phyloP scores from a whole-genome alignment of 2,888 invertebrate genomes.

The Drosophila meridionalis region DNA sequence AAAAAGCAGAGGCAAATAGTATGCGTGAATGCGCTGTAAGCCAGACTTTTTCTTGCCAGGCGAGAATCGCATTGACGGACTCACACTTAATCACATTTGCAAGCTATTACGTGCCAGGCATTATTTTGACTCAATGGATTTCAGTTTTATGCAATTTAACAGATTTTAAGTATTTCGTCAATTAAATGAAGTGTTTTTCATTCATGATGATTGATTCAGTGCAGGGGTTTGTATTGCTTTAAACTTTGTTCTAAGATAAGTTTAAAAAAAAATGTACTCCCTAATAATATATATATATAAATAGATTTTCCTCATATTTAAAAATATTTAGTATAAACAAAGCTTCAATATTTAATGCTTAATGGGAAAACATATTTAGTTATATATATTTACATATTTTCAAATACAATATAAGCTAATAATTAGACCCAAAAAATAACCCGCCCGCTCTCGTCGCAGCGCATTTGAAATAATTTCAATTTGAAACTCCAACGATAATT shows the following conservation, averaged over 20 bases:
- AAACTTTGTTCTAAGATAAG: too few species aligned
- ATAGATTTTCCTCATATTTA: neutral
- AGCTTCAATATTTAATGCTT: too few species aligned
- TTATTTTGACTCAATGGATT: neutral
- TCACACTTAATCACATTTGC: neutral
- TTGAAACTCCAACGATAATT: slow-evolving; percentile 49
- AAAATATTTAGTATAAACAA: neutral
- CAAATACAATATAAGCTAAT: neutral
- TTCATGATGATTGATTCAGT: too few species aligned
- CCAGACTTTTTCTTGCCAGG: neutral
- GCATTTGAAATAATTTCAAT: slow-evolving; percentile 33
- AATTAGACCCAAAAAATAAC: neutral
- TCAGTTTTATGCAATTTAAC: neutral
- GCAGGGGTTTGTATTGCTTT: too few species aligned
- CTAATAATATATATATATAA: too few species aligned
- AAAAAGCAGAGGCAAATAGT: neutral
- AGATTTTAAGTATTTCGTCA: neutral
- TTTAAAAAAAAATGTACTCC: too few species aligned
- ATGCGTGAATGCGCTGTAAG: slow-evolving; percentile 8
- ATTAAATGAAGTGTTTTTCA: too few species aligned
- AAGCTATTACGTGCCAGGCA: neutral
- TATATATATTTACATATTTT: neutral
- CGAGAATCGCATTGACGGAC: slow-evolving; percentile 15
- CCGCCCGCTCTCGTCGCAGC: neutral
- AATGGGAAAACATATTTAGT: neutral